Base-by-base conservation (phyloP, 2,888 invertebrate species). In the Papilio gigon region DNA sequence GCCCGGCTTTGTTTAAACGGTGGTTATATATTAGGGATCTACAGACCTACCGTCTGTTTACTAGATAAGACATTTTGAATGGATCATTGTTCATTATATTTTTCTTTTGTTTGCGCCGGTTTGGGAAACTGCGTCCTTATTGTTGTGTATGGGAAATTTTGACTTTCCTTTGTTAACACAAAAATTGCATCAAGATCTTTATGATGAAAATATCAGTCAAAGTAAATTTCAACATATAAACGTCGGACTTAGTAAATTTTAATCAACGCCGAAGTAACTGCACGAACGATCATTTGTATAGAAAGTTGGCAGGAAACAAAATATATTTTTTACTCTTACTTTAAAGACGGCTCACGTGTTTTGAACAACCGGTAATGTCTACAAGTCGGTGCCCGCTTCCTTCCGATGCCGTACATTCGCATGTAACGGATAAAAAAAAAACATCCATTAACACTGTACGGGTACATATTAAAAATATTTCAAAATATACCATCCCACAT, bases 371-470 rank as follows among this genome's bases (percentile, higher is more conserved):
- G 82, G 82, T 86, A 87, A 85, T 87, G 86, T 76, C 72, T 77
- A 85, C 85, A 85, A 84, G 81, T 84, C 84, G 85, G 86, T 85
- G 84, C 84, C 78, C 73, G 84, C 90, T 90, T 92, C 91, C 91
- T 92, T 92, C 91, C 91, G 91, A 92, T 88, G 79, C 91, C 90
- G 79, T 91, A 91, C 83, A 87, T 47, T 63, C 33, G 30, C 20
- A 58, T 6, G 4, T 22, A 47, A 12, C 47, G 22, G 47, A 47
- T 27, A 33, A 56, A 20, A 33, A 47, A 56, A 62, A 53, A 25
- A 37, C 12, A 17, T 17, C 27, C 33, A 47, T 62, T 14, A 33
- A 42, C 5, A 62, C 80, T 81, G 80, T 80, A 80, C 27, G 53
- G 27, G 53, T n/a, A 80, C 80, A 82, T 80, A 82, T 83, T 81